phyloP scores from a whole-genome alignment of 64 coral and sea anemone genomes.

The Porites lutea region DNA sequence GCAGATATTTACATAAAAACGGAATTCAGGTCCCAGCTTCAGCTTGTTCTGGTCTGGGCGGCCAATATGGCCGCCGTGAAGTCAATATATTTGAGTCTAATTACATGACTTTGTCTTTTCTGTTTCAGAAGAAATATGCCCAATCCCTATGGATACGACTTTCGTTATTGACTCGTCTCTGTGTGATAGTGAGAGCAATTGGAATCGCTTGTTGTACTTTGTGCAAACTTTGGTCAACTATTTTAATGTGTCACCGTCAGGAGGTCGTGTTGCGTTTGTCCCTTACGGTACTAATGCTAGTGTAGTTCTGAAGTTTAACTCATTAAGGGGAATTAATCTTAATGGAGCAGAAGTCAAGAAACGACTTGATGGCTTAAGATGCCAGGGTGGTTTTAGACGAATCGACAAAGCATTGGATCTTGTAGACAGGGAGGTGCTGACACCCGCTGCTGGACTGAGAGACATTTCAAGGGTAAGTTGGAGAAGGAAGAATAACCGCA shows the following conservation, averaged over 20 bases:
- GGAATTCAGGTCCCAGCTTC: too few species aligned
- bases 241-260: slow-evolving; percentile 13
- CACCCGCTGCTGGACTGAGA: slow-evolving; percentile 42
- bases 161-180: neutral
- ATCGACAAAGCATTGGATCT: slow-evolving; percentile 73
- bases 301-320: slow-evolving; percentile 59
- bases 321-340: slow-evolving; percentile 16
- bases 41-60: too few species aligned
- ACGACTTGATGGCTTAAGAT: slow-evolving; percentile 30
- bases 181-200: neutral
- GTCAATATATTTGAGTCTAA: too few species aligned
- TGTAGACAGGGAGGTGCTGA: slow-evolving; percentile 50
- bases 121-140: slow-evolving; percentile 6
- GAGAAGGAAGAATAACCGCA: neutral
- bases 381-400: slow-evolving; percentile 50
- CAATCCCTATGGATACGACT: slow-evolving; percentile 15
- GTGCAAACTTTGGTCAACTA: neutral
- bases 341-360: slow-evolving; percentile 25
- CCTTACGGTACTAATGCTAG: slow-evolving; percentile 15
- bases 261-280: slow-evolving; percentile 42
- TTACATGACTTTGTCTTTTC: neutral
- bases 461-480: slow-evolving; percentile 42
- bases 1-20: too few species aligned
- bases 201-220: neutral
- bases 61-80: too few species aligned